These are phyloP conservation scores for Lepidocyrtinus sp. DNA, from an alignment of 2,888 invertebrate species.

Conservation along the genomic window DNA sequence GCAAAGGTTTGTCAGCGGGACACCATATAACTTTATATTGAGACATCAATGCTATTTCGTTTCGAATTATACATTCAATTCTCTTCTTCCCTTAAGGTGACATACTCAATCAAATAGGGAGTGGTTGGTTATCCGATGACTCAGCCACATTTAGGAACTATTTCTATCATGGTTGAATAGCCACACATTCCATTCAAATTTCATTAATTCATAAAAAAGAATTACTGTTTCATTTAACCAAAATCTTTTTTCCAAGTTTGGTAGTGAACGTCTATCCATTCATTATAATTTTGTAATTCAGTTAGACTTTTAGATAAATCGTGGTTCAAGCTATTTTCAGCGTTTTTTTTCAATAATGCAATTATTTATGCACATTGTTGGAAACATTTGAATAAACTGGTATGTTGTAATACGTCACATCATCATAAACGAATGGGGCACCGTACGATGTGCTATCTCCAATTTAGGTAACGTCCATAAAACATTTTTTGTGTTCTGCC, in stretches of 20 bases:
- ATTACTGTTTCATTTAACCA: neutral
- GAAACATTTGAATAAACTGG: neutral
- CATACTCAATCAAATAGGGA: neutral
- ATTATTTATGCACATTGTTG: conserved; percentile 16
- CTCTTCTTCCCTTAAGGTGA: neutral
- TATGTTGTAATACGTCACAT: neutral
- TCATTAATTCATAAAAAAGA: conserved; percentile 6
- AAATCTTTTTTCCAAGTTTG: conserved; percentile 9
- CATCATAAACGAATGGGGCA: neutral
- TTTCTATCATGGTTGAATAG: neutral
- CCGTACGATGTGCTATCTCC: conserved; percentile 7
- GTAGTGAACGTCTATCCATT: neutral
- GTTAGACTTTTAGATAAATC: neutral
- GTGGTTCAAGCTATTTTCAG: conserved; percentile 14
- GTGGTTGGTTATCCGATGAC: conserved; percentile 10
- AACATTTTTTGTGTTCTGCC: conserved; percentile 1
- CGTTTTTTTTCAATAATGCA: conserved; percentile 8
- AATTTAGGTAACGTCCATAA: conserved; percentile 41
- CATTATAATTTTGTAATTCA: neutral
- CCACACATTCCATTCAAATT: neutral
- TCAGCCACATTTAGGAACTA: neutral
- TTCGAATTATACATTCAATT: conserved; percentile 1
- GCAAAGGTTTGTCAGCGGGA: conserved; percentile 4
- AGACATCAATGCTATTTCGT: conserved; percentile 4
- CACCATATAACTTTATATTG: neutral